These are phyloP conservation scores for Scaptomyza tumidula DNA, from an alignment of 2,888 invertebrate genomes.

Conservation along the genomic window DNA sequence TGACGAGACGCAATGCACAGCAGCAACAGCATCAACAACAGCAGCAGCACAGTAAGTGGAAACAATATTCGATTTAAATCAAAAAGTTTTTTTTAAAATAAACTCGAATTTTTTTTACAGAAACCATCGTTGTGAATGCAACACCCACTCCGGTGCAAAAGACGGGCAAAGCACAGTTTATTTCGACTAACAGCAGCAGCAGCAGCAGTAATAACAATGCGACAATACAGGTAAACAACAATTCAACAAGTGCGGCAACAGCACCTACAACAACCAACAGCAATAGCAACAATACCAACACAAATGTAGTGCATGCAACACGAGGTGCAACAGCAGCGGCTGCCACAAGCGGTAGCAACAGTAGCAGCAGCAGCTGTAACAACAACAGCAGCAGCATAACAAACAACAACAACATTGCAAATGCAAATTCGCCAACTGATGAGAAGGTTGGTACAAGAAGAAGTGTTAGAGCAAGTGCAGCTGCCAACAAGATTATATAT, in stretches of 20 bases:
- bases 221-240: slow-evolving; percentile 24
- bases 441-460: slow-evolving; percentile 86
- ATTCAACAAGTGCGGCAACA: slow-evolving; percentile 16
- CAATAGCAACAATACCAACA: slow-evolving; percentile 13
- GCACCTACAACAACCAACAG: slow-evolving; percentile 23
- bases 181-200: slow-evolving; percentile 26
- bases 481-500: slow-evolving; percentile 84
- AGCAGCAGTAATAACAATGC: slow-evolving; percentile 26
- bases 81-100: slow-evolving; percentile 5
- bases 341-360: slow-evolving; percentile 37
- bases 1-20: slow-evolving; percentile 64
- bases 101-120: slow-evolving; percentile 18
- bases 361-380: slow-evolving; percentile 19
- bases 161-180: slow-evolving; percentile 49
- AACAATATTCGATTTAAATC: background rate
- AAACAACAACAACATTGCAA: slow-evolving; percentile 52
- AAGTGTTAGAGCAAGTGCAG: slow-evolving; percentile 85
- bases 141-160: slow-evolving; percentile 35
- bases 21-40: slow-evolving; percentile 48
- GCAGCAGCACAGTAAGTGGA: slow-evolving; percentile 59
- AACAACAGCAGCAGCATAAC: slow-evolving; percentile 31
- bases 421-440: slow-evolving; percentile 67
- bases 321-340: slow-evolving; percentile 71
- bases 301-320: slow-evolving; percentile 72
- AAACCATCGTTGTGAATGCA: slow-evolving; percentile 36